phyloP scores from a whole-genome alignment of 2,113 vertebrate species.

The Vanacampus margaritifer region DNA sequence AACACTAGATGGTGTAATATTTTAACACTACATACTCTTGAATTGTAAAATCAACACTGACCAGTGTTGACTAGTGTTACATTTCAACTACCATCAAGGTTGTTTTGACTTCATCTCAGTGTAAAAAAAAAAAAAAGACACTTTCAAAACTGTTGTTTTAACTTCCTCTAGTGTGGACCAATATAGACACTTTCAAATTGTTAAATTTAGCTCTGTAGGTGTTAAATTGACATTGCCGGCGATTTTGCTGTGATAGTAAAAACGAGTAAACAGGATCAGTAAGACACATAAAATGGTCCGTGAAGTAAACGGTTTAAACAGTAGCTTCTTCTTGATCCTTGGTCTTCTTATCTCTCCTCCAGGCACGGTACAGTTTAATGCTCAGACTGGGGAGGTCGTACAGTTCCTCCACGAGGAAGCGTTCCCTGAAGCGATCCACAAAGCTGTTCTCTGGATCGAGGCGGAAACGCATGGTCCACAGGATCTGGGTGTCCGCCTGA shows the following conservation, averaged over 20 bases:
- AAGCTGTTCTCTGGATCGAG: conserved; percentile 86
- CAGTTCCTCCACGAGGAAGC: conserved; percentile 84
- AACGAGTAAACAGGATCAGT: background rate
- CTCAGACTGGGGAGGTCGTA: conserved; percentile 83
- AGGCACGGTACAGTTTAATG: conserved; percentile 88
- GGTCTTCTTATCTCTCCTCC: conserved; percentile 67
- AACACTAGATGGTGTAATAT: no score
- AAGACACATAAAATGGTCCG: background rate
- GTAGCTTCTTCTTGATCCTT: conserved; percentile 23
- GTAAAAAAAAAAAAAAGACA: no score
- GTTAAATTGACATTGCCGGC: no score
- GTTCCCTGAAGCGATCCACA: conserved; percentile 78
- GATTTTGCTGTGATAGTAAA: background rate
- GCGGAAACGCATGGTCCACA: conserved; percentile 95
- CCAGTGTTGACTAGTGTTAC: no score
- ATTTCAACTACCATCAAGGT: no score
- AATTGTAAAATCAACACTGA: no score
- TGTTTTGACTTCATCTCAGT: no score
- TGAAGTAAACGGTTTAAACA: conserved; percentile 12
- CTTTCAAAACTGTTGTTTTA: no score
- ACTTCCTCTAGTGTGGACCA: no score
- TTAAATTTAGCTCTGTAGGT: no score
- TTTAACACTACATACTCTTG: no score
- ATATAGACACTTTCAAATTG: no score
- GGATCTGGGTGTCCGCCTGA: conserved; percentile 80